Percentiles rank a stretch among this genome's conserved stretches.
Conservation (phyloP, 1,140 invertebrate genomes). For the Drosophila sechellia region DNA sequence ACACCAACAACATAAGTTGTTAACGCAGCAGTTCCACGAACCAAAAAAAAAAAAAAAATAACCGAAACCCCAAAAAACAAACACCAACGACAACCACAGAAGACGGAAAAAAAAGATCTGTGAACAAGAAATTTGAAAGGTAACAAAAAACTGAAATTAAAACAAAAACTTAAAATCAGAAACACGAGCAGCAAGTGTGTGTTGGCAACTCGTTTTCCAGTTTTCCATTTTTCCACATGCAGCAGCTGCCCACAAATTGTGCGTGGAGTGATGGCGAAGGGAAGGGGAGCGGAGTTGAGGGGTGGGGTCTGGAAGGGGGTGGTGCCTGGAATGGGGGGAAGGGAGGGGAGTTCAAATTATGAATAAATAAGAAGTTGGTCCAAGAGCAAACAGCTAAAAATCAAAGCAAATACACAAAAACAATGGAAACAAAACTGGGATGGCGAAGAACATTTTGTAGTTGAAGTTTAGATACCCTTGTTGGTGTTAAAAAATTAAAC, state of each 20-base stretch:
- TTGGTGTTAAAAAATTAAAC: background rate
- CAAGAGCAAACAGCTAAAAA: constrained; percentile 45
- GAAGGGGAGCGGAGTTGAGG: background rate
- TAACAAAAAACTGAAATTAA: constrained; percentile 74
- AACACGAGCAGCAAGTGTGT: constrained; percentile 75
- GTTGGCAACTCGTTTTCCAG: constrained; percentile 51
- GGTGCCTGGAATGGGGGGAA: background rate
- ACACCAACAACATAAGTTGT: constrained; percentile 64
- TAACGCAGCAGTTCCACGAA: constrained; percentile 81
- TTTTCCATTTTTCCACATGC: constrained; percentile 42
- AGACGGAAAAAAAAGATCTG: constrained; percentile 55
- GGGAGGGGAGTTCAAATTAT: constrained; percentile 66
- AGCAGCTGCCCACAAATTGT: constrained; percentile 77
- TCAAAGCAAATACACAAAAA: constrained; percentile 72
- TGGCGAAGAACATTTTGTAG: background rate
- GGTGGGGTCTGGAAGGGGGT: constrained; percentile 9
- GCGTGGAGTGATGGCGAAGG: constrained; percentile 31
- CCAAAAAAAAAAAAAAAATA: constrained; percentile 38
- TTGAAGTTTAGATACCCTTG: constrained; percentile 3
- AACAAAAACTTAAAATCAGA: constrained; percentile 68
- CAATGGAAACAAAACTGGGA: constrained; percentile 43
- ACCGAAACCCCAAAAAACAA: constrained; percentile 9
- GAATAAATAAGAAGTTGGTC: constrained; percentile 69
- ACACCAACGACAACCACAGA: constrained; percentile 59
- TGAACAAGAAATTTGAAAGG: constrained; percentile 78